Evolutionary conservation across 2,113 vertebrate species (phyloP).

Genomic region (Thermophis baileyi): DNA sequence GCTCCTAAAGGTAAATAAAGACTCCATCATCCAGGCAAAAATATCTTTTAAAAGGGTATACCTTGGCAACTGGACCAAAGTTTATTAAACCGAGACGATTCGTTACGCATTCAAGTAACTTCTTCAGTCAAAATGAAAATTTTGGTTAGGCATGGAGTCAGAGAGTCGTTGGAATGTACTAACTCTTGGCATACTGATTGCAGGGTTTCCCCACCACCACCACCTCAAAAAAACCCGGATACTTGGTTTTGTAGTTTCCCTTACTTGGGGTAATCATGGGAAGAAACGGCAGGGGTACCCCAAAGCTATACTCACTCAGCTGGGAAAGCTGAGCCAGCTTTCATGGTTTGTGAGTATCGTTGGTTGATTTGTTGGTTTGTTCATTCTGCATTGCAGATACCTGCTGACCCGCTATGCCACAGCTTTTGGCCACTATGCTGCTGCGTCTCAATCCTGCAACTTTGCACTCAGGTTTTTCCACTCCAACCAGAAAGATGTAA

Average conservation of each 20-base stretch:
- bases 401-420: conserved; percentile 92
- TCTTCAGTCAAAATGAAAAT: neutral
- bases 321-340: neutral
- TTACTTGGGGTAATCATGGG: neutral
- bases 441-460: conserved; percentile 95
- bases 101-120: neutral
- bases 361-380: neutral
- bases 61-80: neutral
- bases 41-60: too few species aligned
- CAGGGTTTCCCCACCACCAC: neutral
- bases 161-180: neutral
- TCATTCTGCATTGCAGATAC: conserved; percentile 74
- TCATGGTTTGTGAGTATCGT: neutral
- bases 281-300: neutral
- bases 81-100: neutral
- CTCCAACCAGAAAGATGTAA: conserved; percentile 99
- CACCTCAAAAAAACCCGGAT: neutral
- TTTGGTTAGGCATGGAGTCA: neutral
- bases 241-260: neutral
- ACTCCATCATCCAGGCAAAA: too few species aligned
- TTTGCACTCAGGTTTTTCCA: conserved; percentile 99
- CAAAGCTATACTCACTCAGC: neutral
- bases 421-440: conserved; percentile 90
- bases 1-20: neutral
- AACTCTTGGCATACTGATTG: neutral